Percentiles rank a stretch among this genome's conserved stretches.
Evolutionary conservation across 1,140 invertebrate species (phyloP).

Genomic region (Meloidogyne chitwoodi): DNA sequence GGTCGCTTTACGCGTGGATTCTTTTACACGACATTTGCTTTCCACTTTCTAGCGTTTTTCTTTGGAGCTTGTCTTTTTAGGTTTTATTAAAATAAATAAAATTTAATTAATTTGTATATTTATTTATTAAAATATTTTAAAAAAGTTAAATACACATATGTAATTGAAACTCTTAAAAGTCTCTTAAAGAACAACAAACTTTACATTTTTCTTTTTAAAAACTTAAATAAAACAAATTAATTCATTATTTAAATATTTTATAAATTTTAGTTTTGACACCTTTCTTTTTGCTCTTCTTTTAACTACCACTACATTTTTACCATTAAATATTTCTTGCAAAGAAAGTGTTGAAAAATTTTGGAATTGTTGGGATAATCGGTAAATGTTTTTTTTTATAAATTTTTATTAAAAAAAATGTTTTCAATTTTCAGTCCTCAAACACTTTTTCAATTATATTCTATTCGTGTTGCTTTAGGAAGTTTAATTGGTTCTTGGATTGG

Average conservation of each 20-base stretch:
- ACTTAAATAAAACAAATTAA: too few relatives aligned
- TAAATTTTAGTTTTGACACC: background rate
- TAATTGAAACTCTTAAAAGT: too few relatives aligned
- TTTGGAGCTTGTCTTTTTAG: constrained; percentile 52
- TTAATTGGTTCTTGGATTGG: constrained; percentile 81
- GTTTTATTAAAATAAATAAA: too few relatives aligned
- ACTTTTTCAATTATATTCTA: constrained; percentile 20
- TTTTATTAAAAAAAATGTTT: background rate
- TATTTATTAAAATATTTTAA: too few relatives aligned
- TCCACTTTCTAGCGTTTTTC: constrained; percentile 38
- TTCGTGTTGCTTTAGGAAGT: constrained; percentile 57
- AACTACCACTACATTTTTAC: background rate
- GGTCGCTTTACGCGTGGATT: background rate
- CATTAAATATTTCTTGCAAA: background rate
- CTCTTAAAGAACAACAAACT: too few relatives aligned
- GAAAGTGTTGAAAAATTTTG: background rate
- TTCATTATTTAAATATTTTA: too few relatives aligned
- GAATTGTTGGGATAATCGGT: constrained; percentile 13
- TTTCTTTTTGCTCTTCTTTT: constrained; percentile 8
- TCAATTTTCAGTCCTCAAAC: constrained; percentile 31
- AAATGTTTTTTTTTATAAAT: background rate
- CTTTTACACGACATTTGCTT: background rate
- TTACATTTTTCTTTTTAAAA: too few relatives aligned
- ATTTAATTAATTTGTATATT: too few relatives aligned
- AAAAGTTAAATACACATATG: too few relatives aligned